Conservation (phyloP, 2,797 vertebrate genomes). For the Epinephelus coioides region DNA sequence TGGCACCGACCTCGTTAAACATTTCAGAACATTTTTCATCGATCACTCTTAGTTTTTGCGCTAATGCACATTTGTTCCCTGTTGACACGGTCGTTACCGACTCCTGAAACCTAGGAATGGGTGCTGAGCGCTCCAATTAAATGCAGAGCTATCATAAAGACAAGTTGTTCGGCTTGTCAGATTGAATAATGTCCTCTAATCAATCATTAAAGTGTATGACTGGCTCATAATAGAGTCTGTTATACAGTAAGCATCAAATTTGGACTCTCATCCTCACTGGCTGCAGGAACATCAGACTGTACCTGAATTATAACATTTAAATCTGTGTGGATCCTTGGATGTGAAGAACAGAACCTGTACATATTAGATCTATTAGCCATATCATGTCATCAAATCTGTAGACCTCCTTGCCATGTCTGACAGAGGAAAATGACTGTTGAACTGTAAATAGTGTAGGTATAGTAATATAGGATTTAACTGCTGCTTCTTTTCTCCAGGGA, state of each 20-base stretch:
- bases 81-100: neutral
- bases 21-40: conserved; percentile 30
- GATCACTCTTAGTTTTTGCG: conserved; percentile 30
- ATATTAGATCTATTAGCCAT: conserved; percentile 82
- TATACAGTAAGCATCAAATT: conserved; percentile 39
- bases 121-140: conserved; percentile 63
- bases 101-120: conserved; percentile 77
- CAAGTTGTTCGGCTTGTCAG: conserved; percentile 23
- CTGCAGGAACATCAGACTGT: conserved; percentile 8
- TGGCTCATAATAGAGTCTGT: conserved; percentile 49
- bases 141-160: conserved; percentile 60
- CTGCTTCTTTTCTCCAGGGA: conserved; percentile 77
- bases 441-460: conserved; percentile 83
- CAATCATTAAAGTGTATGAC: conserved; percentile 22
- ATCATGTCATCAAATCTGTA: conserved; percentile 83
- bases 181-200: conserved; percentile 16
- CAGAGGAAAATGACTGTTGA: conserved; percentile 85
- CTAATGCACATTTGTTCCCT: conserved; percentile 23
- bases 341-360: conserved; percentile 76
- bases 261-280: conserved; percentile 26
- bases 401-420: conserved; percentile 83
- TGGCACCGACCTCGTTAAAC: conserved; percentile 72
- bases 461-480: conserved; percentile 71
- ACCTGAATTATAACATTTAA: conserved; percentile 25
- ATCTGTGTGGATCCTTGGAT: conserved; percentile 69